Evolutionary conservation across 2,797 vertebrate species (phyloP).

Genomic region (Phaenicophaeus curvirostris): DNA sequence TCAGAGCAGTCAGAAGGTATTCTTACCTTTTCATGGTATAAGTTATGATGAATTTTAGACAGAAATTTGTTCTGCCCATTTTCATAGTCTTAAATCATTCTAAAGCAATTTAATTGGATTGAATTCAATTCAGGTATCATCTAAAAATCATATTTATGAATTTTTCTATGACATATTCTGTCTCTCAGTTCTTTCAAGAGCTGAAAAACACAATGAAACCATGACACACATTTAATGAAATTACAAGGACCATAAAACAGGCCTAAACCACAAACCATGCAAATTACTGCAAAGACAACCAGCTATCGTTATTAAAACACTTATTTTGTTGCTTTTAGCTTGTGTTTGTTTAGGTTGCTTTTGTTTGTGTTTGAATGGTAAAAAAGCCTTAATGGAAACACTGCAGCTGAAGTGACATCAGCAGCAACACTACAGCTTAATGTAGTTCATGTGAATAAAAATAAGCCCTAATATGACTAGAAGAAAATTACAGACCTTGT

Average conservation of each 20-base stretch:
- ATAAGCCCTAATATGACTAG: neutral
- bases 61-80: neutral
- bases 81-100: neutral
- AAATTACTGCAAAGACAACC: slow-evolving; percentile 1
- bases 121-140: neutral
- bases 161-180: neutral
- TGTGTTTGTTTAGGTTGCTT: neutral
- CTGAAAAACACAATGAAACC: neutral
- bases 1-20: neutral
- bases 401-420: neutral
- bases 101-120: neutral
- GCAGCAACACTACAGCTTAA: neutral
- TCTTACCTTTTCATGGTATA: neutral
- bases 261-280: neutral
- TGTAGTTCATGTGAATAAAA: neutral
- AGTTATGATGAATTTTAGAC: neutral
- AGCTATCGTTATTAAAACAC: neutral
- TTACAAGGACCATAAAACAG: neutral
- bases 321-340: neutral
- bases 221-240: neutral
- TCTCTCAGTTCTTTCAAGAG: neutral
- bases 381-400: neutral
- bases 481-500: neutral
- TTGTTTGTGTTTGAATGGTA: neutral
- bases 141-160: neutral